These are phyloP conservation scores for Yponomeuta evonymella DNA, from an alignment of 2,888 invertebrate genomes.

Conservation along the genomic window DNA sequence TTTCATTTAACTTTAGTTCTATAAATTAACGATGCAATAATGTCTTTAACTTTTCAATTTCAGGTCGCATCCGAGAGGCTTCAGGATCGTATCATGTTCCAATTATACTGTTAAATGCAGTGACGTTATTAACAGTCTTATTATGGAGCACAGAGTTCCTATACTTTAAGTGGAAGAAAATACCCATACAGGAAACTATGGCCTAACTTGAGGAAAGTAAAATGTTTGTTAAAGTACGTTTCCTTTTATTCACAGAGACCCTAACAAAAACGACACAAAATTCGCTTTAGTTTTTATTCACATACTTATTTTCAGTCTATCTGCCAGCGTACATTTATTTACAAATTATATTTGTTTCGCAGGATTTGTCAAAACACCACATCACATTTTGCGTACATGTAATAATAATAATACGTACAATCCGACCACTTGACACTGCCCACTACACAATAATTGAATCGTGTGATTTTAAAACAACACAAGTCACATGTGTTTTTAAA, in stretches of 20 bases:
- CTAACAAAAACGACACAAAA: not conserved
- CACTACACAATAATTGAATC: too few species aligned
- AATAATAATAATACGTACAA: not conserved
- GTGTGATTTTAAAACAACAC: too few species aligned
- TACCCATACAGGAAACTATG: slow-evolving; percentile 24
- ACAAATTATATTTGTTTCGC: not conserved
- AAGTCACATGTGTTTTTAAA: too few species aligned
- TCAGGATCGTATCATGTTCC: slow-evolving; percentile 78
- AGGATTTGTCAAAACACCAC: not conserved
- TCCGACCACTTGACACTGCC: too few species aligned
- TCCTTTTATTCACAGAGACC: not conserved
- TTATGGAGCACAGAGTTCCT: slow-evolving; percentile 76
- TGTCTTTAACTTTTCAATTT: slow-evolving; percentile 24
- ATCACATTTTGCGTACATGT: not conserved
- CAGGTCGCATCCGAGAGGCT: slow-evolving; percentile 78
- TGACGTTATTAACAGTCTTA: slow-evolving; percentile 75
- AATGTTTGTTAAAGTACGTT: not conserved
- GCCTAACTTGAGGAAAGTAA: not conserved
- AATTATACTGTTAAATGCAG: slow-evolving; percentile 77
- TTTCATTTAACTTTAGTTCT: not conserved
- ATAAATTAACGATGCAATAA: not conserved
- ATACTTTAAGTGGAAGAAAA: slow-evolving; percentile 49
- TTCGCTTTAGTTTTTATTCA: slow-evolving; percentile 9
- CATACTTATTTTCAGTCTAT: slow-evolving; percentile 14
- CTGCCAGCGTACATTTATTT: not conserved